Evolutionary conservation across 2,888 invertebrate genomes (phyloP).

Genomic region (Drosophila pseudotalamancana): DNA sequence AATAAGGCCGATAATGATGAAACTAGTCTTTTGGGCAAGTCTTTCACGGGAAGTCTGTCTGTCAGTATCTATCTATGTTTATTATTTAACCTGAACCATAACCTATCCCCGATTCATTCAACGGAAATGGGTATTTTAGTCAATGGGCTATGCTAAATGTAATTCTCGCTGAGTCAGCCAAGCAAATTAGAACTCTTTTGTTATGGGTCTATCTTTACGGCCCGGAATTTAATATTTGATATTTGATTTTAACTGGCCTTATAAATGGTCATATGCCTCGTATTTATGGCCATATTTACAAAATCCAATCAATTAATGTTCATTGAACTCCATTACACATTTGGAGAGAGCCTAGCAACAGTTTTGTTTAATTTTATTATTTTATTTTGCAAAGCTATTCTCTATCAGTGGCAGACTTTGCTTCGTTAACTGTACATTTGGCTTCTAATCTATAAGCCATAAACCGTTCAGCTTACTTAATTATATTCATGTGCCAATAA

Average conservation of each 20-base stretch:
- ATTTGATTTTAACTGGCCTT: slow-evolving; percentile 50
- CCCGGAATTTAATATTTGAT: slow-evolving; percentile 41
- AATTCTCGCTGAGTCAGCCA: slow-evolving; percentile 9
- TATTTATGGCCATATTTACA: slow-evolving; percentile 56
- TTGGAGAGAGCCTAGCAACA: slow-evolving; percentile 28
- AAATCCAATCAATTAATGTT: slow-evolving; percentile 36
- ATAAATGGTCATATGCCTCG: slow-evolving; percentile 43
- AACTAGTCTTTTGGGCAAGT: slow-evolving; percentile 8
- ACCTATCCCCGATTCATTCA: slow-evolving; percentile 45
- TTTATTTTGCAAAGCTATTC: neutral
- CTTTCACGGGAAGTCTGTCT: neutral
- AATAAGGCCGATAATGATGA: slow-evolving; percentile 36
- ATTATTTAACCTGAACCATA: slow-evolving; percentile 51
- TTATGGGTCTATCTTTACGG: slow-evolving; percentile 46
- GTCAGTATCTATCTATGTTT: slow-evolving; percentile 5
- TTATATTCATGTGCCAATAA: slow-evolving; percentile 19
- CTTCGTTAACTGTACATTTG: neutral
- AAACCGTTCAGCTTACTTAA: slow-evolving; percentile 37
- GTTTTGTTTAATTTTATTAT: neutral
- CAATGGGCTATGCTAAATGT: neutral
- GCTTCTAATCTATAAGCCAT: slow-evolving; percentile 39
- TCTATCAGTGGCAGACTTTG: slow-evolving; percentile 2
- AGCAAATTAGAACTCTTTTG: neutral
- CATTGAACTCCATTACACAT: slow-evolving; percentile 46
- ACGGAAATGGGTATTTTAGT: neutral